Evolutionary conservation across 2,113 vertebrate species (phyloP).

Genomic region (Laticauda colubrina): DNA sequence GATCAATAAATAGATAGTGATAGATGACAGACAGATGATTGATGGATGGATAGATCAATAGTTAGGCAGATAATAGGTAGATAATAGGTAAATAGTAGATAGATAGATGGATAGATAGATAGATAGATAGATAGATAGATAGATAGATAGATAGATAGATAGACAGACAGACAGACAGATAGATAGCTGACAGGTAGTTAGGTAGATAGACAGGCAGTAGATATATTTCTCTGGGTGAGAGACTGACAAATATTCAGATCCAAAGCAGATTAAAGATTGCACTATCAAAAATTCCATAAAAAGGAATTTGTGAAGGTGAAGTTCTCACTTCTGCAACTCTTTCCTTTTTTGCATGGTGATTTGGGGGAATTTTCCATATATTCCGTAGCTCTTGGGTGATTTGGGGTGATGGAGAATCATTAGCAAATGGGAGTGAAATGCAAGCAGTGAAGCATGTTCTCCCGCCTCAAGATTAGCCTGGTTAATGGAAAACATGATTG

Average conservation of each 20-base stretch:
- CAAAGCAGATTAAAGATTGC: neutral
- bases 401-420: neutral
- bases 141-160: too few relatives aligned
- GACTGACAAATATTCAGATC: neutral
- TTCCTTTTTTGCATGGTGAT: neutral
- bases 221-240: neutral
- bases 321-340: neutral
- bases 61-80: too few relatives aligned
- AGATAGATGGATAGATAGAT: too few relatives aligned
- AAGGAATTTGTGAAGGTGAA: neutral
- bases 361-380: neutral
- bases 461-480: constrained; percentile 8
- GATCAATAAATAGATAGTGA: too few relatives aligned
- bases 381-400: neutral
- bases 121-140: too few relatives aligned
- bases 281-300: neutral
- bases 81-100: too few relatives aligned
- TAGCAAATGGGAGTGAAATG: neutral
- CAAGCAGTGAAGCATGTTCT: neutral
- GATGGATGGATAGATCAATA: too few relatives aligned
- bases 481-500: constrained; percentile 24
- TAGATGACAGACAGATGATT: too few relatives aligned
- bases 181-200: too few relatives aligned
- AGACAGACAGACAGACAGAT: neutral
- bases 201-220: too few relatives aligned